Percentiles rank a stretch among this genome's conserved stretches.
These are phyloP conservation scores for Geopemphigus sp. DNA, from an alignment of 1,140 invertebrate genomes.

Conservation along the genomic window DNA sequence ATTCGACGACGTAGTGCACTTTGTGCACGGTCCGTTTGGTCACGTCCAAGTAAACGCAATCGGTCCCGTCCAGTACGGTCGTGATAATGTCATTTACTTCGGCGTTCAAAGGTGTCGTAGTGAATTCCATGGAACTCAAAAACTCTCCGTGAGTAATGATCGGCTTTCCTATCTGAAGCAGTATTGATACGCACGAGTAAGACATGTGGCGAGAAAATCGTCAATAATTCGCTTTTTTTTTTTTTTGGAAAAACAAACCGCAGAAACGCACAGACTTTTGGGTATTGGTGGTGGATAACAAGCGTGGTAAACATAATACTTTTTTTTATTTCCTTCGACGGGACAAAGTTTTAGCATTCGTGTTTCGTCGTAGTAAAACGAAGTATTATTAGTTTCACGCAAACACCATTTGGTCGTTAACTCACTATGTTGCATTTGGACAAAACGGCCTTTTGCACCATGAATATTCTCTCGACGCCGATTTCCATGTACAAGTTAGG, in stretches of 20 bases:
- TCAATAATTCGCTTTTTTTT: too few relatives aligned
- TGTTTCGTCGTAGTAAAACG: too few relatives aligned
- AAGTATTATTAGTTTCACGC: too few relatives aligned
- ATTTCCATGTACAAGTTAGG: conserved; percentile 33
- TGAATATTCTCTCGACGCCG: background rate
- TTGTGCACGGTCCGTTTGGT: background rate
- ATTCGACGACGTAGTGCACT: conserved; percentile 1
- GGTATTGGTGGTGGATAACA: too few relatives aligned
- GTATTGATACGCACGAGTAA: background rate
- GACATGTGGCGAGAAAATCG: too few relatives aligned
- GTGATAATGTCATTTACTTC: conserved; percentile 25
- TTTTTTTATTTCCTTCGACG: too few relatives aligned
- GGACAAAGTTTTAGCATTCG: too few relatives aligned
- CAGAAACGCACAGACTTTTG: too few relatives aligned
- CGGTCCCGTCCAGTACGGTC: conserved; percentile 12
- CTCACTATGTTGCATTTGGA: conserved; percentile 36
- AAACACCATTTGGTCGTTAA: too few relatives aligned
- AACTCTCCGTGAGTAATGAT: background rate
- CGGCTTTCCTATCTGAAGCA: background rate
- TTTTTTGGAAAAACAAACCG: too few relatives aligned
- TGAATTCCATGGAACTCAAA: conserved; percentile 24
- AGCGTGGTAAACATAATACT: too few relatives aligned
- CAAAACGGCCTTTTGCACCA: conserved; percentile 5
- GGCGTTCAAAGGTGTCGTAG: background rate
- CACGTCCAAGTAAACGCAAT: conserved; percentile 24